Base-by-base conservation (phyloP, 2,113 vertebrate species). In the Notothenia rossii region DNA sequence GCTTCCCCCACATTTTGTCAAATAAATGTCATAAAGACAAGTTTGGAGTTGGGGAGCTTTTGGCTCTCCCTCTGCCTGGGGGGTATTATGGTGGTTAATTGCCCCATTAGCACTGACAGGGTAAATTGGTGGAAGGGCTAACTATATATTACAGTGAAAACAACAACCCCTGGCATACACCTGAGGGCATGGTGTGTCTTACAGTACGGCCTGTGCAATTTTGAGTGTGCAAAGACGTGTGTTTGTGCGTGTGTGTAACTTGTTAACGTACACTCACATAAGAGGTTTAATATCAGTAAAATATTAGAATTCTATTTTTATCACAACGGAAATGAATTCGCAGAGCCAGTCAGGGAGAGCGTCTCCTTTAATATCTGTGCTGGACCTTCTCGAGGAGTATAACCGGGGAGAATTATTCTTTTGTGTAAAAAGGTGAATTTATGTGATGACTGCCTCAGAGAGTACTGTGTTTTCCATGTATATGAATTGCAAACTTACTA, bases 121-220 rank as follows among this genome's bases (percentile, higher is more conserved):
- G 90, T 93, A 93, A 93, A 94, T 93, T 92, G 91, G 89, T 89
- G 81, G 89, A 91, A 91, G 84, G 89, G 90, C 87, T 91, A 94
- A 93, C 91, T 92, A 90, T 91, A 92, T 91, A 89, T 93, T 93
- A 87, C 85, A 86, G 72, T 88, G 90, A 89, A 92, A 94, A 93
- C 91, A 93, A 93, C 92, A 94, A 93, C 91, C 90, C 72, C 78
- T 91, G 89, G 91, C 86, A 92, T 73, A 76, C 75, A 93, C 92
- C 91, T 82, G 46, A 92, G 91, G 93, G 87, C 89, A 93, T 59
- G 53, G 18, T 12, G 55, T 29, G 0, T 64, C 82, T 84, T 81
- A 86, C 79, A 84, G 64, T 83, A 72, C 7, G 22, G 60, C 40
- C 53, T 62, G 60, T 64, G 50, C 29, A 80, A 76, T 56, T 51